phyloP scores from a whole-genome alignment of 2,888 invertebrate species.

The Scelioninae gen. 1 region DNA sequence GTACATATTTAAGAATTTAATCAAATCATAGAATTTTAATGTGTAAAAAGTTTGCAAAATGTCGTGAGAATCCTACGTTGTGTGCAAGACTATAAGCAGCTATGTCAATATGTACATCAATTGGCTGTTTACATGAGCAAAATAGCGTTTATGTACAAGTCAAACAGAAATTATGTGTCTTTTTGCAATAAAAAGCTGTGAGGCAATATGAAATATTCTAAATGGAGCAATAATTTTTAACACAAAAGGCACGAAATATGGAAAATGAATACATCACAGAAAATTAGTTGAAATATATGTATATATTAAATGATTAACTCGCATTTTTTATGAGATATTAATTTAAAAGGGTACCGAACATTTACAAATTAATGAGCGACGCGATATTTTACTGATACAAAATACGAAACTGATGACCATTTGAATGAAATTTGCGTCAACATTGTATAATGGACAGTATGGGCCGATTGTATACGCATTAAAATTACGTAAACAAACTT shows the following conservation, averaged over 20 bases:
- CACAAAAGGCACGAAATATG: too few relatives aligned
- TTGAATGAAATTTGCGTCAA: conserved; percentile 1
- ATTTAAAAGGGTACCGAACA: neutral
- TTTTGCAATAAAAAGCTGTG: too few relatives aligned
- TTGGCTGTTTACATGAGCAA: conserved; percentile 3
- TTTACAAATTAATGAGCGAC: neutral
- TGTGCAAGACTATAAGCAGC: conserved; percentile 33
- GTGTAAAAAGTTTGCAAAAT: conserved; percentile 41
- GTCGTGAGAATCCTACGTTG: conserved; percentile 39
- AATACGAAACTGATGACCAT: neutral
- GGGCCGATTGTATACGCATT: conserved; percentile 22
- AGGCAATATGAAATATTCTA: too few relatives aligned
- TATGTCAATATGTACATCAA: conserved; percentile 27
- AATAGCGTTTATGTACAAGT: neutral
- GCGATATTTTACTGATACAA: neutral
- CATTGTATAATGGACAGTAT: conserved; percentile 11
- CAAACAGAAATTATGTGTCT: neutral
- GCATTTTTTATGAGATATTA: too few relatives aligned
- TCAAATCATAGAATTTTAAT: conserved; percentile 26
- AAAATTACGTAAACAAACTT: conserved; percentile 11
- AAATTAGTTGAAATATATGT: too few relatives aligned
- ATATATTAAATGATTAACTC: too few relatives aligned
- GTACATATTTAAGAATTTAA: conserved; percentile 51
- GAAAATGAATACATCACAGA: too few relatives aligned
- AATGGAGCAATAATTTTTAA: too few relatives aligned